Percentiles rank a stretch among this genome's conserved stretches.
phyloP scores from a whole-genome alignment of 2,888 invertebrate genomes.

The Morpho helenor region DNA sequence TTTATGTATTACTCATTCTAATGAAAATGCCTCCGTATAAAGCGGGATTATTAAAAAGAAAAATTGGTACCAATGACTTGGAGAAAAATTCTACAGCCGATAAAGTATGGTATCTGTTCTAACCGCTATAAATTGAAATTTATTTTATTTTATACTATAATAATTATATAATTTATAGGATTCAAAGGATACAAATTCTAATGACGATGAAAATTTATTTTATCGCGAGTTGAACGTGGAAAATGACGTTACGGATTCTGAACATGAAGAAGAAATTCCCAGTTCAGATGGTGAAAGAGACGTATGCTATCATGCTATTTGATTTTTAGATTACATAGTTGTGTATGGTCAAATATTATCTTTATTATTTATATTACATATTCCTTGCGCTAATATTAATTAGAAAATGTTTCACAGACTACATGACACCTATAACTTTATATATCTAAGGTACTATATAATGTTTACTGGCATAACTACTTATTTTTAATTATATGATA shows the following conservation, averaged over 20 bases:
- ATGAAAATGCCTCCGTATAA: slow-evolving; percentile 63
- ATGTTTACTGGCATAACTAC: too few relatives aligned
- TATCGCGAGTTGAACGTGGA: slow-evolving; percentile 44
- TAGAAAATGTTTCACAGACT: too few relatives aligned
- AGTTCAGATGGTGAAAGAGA: slow-evolving; percentile 63
- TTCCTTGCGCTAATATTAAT: too few relatives aligned
- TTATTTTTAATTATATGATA: too few relatives aligned
- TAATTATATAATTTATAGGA: slow-evolving; percentile 22
- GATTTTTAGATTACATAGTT: too few relatives aligned
- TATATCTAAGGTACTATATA: too few relatives aligned
- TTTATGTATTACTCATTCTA: background rate
- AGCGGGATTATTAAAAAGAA: slow-evolving; percentile 59
- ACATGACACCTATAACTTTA: too few relatives aligned
- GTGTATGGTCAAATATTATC: background rate
- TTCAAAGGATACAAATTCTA: slow-evolving; percentile 33
- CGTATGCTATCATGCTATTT: slow-evolving; percentile 40
- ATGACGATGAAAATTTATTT: slow-evolving; percentile 42
- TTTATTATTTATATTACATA: background rate
- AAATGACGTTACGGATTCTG: slow-evolving; percentile 58
- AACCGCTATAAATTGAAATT: background rate
- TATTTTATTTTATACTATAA: slow-evolving; percentile 2
- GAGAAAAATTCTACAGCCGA: slow-evolving; percentile 32
- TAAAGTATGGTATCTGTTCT: slow-evolving; percentile 33
- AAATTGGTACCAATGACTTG: slow-evolving; percentile 36
- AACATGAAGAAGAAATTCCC: slow-evolving; percentile 61